phyloP scores from a whole-genome alignment of 2,888 invertebrate genomes.

The Ophonus ardosiacus region DNA sequence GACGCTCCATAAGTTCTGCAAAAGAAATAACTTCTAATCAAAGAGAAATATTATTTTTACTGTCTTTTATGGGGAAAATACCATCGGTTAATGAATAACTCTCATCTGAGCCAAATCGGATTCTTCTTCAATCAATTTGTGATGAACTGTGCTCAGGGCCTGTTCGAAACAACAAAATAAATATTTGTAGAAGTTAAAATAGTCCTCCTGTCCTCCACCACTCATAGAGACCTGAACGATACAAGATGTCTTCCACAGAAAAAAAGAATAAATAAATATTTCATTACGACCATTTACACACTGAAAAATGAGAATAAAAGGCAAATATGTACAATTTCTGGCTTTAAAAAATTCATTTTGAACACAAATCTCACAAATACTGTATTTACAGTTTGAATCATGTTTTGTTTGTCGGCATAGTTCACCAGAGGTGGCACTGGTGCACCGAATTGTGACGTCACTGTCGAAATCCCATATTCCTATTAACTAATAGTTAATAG shows the following conservation, averaged over 20 bases:
- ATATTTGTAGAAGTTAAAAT: conserved; percentile 19
- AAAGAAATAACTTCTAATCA: conserved; percentile 67
- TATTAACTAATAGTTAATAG: too few species aligned
- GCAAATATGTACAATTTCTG: too few species aligned
- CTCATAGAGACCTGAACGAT: background rate
- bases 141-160: conserved; percentile 91
- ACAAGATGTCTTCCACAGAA: background rate
- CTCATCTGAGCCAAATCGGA: conserved; percentile 73
- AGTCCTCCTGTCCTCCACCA: conserved; percentile 53
- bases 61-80: conserved; percentile 28
- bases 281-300: too few species aligned
- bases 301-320: too few species aligned
- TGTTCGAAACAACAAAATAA: conserved; percentile 72
- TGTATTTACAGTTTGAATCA: too few species aligned
- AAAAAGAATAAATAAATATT: background rate
- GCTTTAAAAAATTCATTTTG: too few species aligned
- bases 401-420: too few species aligned
- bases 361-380: too few species aligned
- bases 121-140: conserved; percentile 86
- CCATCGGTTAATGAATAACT: conserved; percentile 72
- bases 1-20: conserved; percentile 77
- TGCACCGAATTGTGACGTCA: too few species aligned
- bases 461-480: too few species aligned
- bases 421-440: too few species aligned
- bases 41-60: background rate